Percentiles rank a stretch among this genome's conserved stretches.
phyloP scores from a whole-genome alignment of 1,140 invertebrate species.

The Bactericera cockerelli region DNA sequence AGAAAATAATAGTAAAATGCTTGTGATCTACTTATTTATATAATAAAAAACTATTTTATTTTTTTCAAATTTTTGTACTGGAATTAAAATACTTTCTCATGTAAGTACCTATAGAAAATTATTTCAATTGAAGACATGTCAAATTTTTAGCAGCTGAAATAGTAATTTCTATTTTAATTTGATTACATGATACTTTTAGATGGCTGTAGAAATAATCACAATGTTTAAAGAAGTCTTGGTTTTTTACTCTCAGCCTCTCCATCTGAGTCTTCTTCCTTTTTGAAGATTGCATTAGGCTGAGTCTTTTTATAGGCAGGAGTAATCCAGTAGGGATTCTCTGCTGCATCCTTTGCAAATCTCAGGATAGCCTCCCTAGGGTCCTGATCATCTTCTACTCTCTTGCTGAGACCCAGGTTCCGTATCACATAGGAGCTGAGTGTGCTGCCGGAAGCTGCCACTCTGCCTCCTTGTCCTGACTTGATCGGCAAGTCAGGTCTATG shows the following conservation, averaged over 20 bases:
- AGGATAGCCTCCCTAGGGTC: constrained; percentile 93
- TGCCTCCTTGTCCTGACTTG: constrained; percentile 79
- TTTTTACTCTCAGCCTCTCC: constrained; percentile 16
- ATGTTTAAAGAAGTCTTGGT: constrained; percentile 3
- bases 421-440: constrained; percentile 96
- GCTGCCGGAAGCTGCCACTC: constrained; percentile 85
- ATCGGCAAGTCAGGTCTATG: constrained; percentile 88
- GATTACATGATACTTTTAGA: no score
- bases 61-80: no score
- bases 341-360: constrained; percentile 92
- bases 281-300: constrained; percentile 39
- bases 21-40: no score
- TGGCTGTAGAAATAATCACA: no score
- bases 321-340: constrained; percentile 83
- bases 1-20: no score
- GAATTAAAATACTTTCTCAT: no score
- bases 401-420: constrained; percentile 81
- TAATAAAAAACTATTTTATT: no score
- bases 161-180: no score
- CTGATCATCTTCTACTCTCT: constrained; percentile 86
- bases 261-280: constrained; percentile 29
- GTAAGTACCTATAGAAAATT: no score
- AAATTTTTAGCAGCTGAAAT: no score
- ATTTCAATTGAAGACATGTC: no score
- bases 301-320: constrained; percentile 42